A percentile compares a stretch with the other conserved stretches of the same genome.
Conservation (phyloP, 2,797 vertebrate genomes). For the Muscicapa comitata region DNA sequence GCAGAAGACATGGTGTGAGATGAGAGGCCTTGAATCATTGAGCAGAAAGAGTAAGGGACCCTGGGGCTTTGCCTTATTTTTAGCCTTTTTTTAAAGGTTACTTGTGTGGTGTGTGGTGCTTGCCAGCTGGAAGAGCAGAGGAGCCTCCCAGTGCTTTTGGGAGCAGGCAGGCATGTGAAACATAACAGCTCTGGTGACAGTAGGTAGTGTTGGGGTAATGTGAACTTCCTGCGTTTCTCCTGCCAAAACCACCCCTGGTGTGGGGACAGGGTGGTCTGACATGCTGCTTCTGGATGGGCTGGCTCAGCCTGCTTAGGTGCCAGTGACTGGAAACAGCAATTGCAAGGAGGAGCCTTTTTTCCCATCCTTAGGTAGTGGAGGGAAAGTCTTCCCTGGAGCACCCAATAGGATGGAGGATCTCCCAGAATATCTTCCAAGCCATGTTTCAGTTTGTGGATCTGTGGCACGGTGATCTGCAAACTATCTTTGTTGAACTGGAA, state of each 20-base stretch:
- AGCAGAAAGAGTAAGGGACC: background rate
- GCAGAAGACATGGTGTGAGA: fast-evolving
- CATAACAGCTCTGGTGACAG: background rate
- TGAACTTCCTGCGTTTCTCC: background rate
- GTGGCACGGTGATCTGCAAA: background rate
- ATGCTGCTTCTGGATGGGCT: fast-evolving
- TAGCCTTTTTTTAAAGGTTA: background rate
- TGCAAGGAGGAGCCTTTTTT: background rate
- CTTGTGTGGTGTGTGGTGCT: background rate
- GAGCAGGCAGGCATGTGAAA: background rate
- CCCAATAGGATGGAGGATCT: background rate
- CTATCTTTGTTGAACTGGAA: background rate
- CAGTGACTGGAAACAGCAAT: background rate
- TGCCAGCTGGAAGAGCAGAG: background rate
- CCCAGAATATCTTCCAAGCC: background rate
- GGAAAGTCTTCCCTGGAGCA: background rate
- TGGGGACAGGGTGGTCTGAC: fast-evolving
- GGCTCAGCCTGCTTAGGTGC: background rate
- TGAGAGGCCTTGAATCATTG: background rate
- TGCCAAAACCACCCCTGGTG: fast-evolving
- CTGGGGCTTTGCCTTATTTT: background rate
- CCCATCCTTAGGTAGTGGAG: background rate
- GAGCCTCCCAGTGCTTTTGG: background rate
- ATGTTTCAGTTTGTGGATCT: fast-evolving
- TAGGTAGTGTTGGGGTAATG: background rate